Evolutionary conservation across 1,140 invertebrate genomes (phyloP), one percentile per base, ranked within the genome.

Genomic region (Anastrepha ludens): DNA sequence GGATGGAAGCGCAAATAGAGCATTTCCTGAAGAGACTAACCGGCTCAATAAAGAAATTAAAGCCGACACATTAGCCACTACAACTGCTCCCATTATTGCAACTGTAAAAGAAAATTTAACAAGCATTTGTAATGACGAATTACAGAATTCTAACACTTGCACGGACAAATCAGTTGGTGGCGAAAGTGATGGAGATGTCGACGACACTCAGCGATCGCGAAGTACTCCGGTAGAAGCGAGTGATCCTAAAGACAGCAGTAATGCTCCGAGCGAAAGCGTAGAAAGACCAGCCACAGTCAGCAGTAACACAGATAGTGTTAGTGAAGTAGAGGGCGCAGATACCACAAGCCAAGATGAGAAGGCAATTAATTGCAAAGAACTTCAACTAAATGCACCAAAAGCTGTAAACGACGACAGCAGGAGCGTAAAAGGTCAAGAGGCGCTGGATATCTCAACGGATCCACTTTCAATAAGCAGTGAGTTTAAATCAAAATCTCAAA

Each of bases 151-250:
- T 87, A 85, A 88, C 67, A 20, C 91, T 89, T 58, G 86, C 70
- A 17, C 81, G 0, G 89, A 90, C 3, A 91, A 81, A 81, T 81
- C 74, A 9, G 89, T 50, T 89, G 90, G 91, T 39, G 89, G 88
- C 86, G 88, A 89, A 64, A 90, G 88, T 41, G 91, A 93, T 89
- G 89, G 88, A 85, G 91, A 92, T 88, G 90, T 91, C 15, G 91
- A 93, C 60, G 93, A 94, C 88, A 89, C 88, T 2, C n/a, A 44
- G 13, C n/a, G 47, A 4, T 88, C 87, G 59, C 70, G 74, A n/a
- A 81, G 74, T 29, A 81, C 74, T 81, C 11, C 8, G 7, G 74
- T 15, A 17, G 74, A 87, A 47, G 86, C 60, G 9, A 65, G 55
- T 15, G 70, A 87, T 59, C 74, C 86, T 6, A 88, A 88, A 64